Evolutionary conservation across 2,113 vertebrate species (phyloP).

Genomic region (Poeciliopsis retropinna): DNA sequence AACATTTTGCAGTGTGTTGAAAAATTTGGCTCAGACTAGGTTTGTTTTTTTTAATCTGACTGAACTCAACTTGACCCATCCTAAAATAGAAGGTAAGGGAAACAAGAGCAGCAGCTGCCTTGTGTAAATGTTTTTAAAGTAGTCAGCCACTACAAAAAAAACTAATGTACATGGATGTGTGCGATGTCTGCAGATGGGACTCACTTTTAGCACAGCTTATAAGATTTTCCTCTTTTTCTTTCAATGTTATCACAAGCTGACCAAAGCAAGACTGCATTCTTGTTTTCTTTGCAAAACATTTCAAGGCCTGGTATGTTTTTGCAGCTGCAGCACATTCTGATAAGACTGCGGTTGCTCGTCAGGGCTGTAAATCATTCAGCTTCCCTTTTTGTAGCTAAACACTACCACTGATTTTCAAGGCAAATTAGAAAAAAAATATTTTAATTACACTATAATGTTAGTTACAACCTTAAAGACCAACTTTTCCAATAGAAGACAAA

Average conservation of each 20-base stretch:
- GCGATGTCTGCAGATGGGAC: conserved; percentile 45
- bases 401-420: conserved; percentile 32
- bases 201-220: conserved; percentile 54
- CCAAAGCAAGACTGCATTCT: conserved; percentile 38
- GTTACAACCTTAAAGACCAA: too few species aligned
- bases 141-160: conserved; percentile 23
- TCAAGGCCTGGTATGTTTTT: conserved; percentile 56
- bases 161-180: conserved; percentile 3
- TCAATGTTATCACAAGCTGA: conserved; percentile 35
- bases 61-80: conserved; percentile 56
- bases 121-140: conserved; percentile 68
- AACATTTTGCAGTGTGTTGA: conserved; percentile 41
- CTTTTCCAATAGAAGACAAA: neutral
- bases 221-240: conserved; percentile 41
- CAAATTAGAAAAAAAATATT: neutral
- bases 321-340: conserved; percentile 53
- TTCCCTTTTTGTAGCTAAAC: conserved; percentile 50
- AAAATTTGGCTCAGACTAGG: conserved; percentile 43
- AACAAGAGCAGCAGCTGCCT: conserved; percentile 64
- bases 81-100: conserved; percentile 17
- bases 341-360: conserved; percentile 33
- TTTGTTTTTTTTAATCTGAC: conserved; percentile 67
- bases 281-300: conserved; percentile 43
- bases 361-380: conserved; percentile 62
- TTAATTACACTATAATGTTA: neutral